Base-by-base conservation (phyloP, 2,113 vertebrate genomes). In the Poeciliopsis occidentalis region DNA sequence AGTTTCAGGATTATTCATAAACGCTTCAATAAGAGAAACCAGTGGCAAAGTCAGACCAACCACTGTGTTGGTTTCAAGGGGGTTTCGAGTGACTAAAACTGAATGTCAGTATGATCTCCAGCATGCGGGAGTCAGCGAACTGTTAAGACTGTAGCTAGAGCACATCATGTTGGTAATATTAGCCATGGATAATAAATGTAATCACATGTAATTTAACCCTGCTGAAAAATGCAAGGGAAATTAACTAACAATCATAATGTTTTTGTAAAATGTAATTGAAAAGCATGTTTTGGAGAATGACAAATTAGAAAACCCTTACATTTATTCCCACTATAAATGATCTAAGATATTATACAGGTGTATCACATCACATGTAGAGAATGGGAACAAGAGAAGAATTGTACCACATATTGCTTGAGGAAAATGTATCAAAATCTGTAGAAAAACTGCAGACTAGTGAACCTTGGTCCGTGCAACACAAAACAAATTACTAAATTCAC, bases 61-160 rank as follows among this genome's bases (percentile, higher is more conserved):
- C 44, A 60, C 34, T 64, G 60, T 54, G 34, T 32, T 79, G 47
- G 65, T 80, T 75, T 80, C 75, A 74, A 68, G 30, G 30, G 41
- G 4, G 34, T 69, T 83, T 71, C 74, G 61, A 78, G 69, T 70
- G n/a, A 31, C 44, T 60, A 65, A 77, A 31, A 31, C 64, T 54
- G 8, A 44, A 68, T 69, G 60, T 71, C 70, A 79, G 34, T 27
- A 54, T 64, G 3, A 26, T 54, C 69, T 78, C 37, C 41, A 66
- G 82, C 75, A 19, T 34, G 24, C 39, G 2, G 2, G 51, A 30
- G 69, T 78, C 69, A 82, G 72, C 66, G 61, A 83, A 63, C 41
- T 30, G 19, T 41, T 70, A 66, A 65, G 8, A 24, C 67, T 72
- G 76, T 71, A 85, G 81, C 54, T 67, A 30, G 32, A 32, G 32